Evolutionary conservation across 2,888 invertebrate genomes (phyloP), one percentile per base, ranked within the genome.

Genomic region (Diplazon laetatorius): DNA sequence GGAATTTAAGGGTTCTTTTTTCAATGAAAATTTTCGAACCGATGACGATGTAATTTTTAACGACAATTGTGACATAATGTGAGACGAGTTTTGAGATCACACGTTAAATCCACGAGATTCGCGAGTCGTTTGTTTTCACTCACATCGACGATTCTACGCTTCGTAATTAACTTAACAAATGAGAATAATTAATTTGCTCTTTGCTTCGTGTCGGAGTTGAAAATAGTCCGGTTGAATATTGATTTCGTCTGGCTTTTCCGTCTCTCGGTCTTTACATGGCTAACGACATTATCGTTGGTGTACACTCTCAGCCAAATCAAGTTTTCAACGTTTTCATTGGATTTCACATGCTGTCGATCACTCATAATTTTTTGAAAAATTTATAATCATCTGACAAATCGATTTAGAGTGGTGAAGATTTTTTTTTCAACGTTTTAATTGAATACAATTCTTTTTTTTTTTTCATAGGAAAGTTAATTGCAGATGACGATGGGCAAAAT

Each of bases 201-300:
- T 50, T 37, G 10, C n/a, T n/a, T n/a, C 35, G 65, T 25, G 55
- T 16, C 14, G 25, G 14, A 25, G 30, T 30, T 57, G 20, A 65
- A 37, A 76, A 76, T 65, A 70, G 65, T 59, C 52, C 16, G 16
- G 39, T 30, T 12, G 16, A 65, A 59, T 70, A 76, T 76, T 65
- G 76, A 76, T 76, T 65, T 20, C 35, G 76, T 76, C 76, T 76
- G 76, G 65, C 48, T 65, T 50, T 6, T 63, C 63, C 55, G 16
- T 44, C 25, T 69, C 30, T 16, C 18, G 22, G 25, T 39, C 39
- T 22, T 39, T 20, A 62, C 68, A 18, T 39, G 37, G 25, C 57
- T 63, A 14, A 50, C 55, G 20, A 30, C 37, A n/a, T 5, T 25
- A 10, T 37, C 39, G 6, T n/a, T n/a, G 22, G 10, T 25, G 22